Percentiles rank a stretch among this genome's conserved stretches.
phyloP scores from a whole-genome alignment of 2,888 invertebrate species.

The Mythimna lalbum region DNA sequence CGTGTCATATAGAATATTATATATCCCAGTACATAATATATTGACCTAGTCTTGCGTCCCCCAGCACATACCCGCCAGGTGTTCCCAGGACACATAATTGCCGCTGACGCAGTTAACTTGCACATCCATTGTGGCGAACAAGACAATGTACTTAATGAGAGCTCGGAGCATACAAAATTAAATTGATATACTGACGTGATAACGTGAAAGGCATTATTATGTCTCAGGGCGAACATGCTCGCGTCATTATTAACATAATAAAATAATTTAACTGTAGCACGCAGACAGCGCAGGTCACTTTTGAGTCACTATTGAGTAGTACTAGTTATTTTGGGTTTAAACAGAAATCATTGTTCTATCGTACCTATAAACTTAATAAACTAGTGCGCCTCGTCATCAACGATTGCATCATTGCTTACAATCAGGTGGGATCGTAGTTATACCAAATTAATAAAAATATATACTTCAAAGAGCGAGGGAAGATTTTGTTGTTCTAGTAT shows the following conservation, averaged over 20 bases:
- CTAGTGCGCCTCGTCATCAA: too few species aligned
- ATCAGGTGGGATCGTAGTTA: too few species aligned
- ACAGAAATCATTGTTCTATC: not conserved
- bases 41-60: conserved; percentile 18
- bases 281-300: not conserved
- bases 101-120: conserved; percentile 58
- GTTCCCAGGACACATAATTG: conserved; percentile 55
- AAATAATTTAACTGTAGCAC: not conserved
- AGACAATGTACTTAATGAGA: conserved; percentile 68
- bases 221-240: conserved; percentile 3
- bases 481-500: too few species aligned
- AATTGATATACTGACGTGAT: conserved; percentile 58
- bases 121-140: conserved; percentile 64
- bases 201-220: conserved; percentile 37
- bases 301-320: not conserved
- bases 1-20: not conserved
- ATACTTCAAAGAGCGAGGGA: too few species aligned
- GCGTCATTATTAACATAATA: not conserved
- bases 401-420: too few species aligned
- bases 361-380: too few species aligned
- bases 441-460: too few species aligned
- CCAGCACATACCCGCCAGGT: conserved; percentile 30
- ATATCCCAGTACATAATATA: conserved; percentile 15
- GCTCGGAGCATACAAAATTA: conserved; percentile 50
- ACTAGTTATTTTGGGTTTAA: conserved; percentile 1